phyloP scores from a whole-genome alignment of 2,888 invertebrate species.

The Lucinisca nassula region DNA sequence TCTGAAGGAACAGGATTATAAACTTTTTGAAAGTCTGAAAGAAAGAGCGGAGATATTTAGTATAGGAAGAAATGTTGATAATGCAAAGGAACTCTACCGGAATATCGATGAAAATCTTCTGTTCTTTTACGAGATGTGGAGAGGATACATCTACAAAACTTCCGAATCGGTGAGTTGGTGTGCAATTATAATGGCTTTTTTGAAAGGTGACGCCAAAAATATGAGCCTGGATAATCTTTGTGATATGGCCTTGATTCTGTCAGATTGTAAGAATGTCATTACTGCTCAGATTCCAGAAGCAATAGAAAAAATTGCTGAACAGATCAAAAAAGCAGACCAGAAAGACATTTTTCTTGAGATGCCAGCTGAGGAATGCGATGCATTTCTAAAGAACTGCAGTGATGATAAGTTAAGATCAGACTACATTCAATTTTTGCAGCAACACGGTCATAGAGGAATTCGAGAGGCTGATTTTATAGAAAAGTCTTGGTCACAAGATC shows the following conservation, averaged over 20 bases:
- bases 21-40: background rate
- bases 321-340: background rate
- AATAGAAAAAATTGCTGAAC: background rate
- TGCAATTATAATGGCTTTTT: background rate
- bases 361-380: background rate
- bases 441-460: constrained; percentile 91
- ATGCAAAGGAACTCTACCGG: background rate
- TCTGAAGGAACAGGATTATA: background rate
- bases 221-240: background rate
- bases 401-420: background rate
- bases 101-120: background rate
- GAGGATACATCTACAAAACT: background rate
- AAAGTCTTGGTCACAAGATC: constrained; percentile 72
- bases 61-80: background rate
- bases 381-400: background rate
- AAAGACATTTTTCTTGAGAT: background rate
- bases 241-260: background rate
- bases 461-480: constrained; percentile 88
- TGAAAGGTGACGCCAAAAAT: background rate
- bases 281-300: background rate
- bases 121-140: background rate
- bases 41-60: background rate
- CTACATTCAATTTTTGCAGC: constrained; percentile 90
- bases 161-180: background rate
- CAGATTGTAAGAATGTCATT: background rate